phyloP scores from a whole-genome alignment of 1,140 invertebrate species.

The Zaprionus vittiger region DNA sequence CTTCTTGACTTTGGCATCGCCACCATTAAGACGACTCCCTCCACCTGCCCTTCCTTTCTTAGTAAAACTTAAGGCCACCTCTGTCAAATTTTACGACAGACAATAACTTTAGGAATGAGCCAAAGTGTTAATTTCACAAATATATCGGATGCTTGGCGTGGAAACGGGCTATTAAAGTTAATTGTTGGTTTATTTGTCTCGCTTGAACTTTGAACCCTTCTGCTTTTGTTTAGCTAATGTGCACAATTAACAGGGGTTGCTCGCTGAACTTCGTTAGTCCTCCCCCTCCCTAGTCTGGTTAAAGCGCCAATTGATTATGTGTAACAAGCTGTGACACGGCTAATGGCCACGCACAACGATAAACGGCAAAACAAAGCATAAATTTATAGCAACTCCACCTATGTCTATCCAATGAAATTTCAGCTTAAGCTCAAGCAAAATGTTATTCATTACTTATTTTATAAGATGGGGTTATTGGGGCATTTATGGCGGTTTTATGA shows the following conservation, averaged over 20 bases:
- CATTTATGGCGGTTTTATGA: background rate
- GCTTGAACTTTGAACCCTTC: constrained; percentile 73
- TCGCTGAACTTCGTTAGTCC: constrained; percentile 16
- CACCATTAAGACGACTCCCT: constrained; percentile 11
- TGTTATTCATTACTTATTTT: background rate
- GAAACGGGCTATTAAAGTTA: constrained; percentile 68
- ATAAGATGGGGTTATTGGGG: background rate
- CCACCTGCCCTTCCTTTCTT: background rate
- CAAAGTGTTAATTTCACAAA: constrained; percentile 77
- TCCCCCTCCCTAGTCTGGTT: background rate
- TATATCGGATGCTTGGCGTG: constrained; percentile 36
- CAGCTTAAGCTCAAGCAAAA: background rate
- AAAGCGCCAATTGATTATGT: constrained; percentile 35
- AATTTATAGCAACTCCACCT: constrained; percentile 3
- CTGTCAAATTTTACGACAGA: constrained; percentile 50
- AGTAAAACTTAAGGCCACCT: constrained; percentile 17
- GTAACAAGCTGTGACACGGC: constrained; percentile 43
- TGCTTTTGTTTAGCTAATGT: constrained; percentile 50
- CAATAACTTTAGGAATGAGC: constrained; percentile 34
- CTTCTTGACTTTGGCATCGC: constrained; percentile 21
- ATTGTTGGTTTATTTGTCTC: constrained; percentile 79
- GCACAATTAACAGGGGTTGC: constrained; percentile 55
- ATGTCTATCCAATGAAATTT: background rate
- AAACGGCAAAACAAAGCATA: constrained; percentile 1
- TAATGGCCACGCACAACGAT: constrained; percentile 7